These are phyloP conservation scores for Pangasius mekongensis DNA, from an alignment of 2,797 vertebrate species.

Conservation along the genomic window DNA sequence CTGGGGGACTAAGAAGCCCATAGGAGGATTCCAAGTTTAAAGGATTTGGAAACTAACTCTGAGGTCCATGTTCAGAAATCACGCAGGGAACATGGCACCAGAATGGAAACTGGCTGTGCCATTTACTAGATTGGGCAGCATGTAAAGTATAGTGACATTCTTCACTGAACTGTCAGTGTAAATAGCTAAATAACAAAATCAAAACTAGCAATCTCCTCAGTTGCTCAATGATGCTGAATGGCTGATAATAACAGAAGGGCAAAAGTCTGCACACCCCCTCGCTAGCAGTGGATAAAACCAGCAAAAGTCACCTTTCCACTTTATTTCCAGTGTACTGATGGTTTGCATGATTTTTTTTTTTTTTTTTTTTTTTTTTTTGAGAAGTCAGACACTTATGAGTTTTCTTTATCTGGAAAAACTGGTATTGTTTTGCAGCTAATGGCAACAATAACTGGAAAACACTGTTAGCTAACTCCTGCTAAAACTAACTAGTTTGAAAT, in stretches of 20 bases:
- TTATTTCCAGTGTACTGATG: background rate
- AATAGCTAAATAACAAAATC: background rate
- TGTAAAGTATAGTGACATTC: background rate
- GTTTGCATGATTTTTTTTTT: background rate
- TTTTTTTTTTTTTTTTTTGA: no score
- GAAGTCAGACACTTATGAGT: background rate
- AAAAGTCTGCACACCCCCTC: background rate
- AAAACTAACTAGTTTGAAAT: background rate
- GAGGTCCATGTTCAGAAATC: slow-evolving; percentile 18
- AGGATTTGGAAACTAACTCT: slow-evolving; percentile 21
- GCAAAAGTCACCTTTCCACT: background rate
- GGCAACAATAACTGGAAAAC: background rate
- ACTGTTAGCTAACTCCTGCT: background rate
- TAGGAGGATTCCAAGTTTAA: slow-evolving; percentile 42
- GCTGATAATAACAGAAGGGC: background rate
- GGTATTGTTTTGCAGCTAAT: background rate
- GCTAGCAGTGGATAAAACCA: background rate
- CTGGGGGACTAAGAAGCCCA: slow-evolving; percentile 25
- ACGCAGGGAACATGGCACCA: background rate
- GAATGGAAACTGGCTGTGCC: background rate
- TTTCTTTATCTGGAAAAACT: background rate
- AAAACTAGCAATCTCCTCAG: background rate
- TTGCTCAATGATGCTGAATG: no score
- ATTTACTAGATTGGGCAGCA: background rate
- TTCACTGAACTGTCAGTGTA: background rate